Evolutionary conservation across 2,113 vertebrate genomes (phyloP).

Genomic region (Nesogale talazaci): DNA sequence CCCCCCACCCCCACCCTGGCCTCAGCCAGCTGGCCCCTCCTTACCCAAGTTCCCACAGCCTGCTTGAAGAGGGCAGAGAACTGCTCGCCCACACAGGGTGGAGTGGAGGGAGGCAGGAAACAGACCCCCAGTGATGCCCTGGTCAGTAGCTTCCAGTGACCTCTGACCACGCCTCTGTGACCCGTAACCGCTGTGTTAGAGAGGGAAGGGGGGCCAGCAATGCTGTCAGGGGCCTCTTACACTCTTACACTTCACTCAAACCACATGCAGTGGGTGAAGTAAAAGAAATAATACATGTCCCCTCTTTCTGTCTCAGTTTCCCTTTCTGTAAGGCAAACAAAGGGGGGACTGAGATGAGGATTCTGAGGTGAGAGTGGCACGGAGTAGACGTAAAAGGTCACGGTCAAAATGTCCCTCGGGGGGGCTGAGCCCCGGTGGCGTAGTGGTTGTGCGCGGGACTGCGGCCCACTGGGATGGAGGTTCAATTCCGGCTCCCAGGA

Average conservation of each 20-base stretch:
- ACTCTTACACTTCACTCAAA: background rate
- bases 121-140: background rate
- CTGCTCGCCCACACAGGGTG: background rate
- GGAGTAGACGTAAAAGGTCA: background rate
- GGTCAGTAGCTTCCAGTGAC: background rate
- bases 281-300: background rate
- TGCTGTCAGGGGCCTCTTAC: background rate
- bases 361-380: background rate
- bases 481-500: too few relatives aligned
- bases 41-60: conserved; percentile 75
- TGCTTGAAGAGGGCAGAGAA: conserved; percentile 26
- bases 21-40: conserved; percentile 71
- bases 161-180: background rate
- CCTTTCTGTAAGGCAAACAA: conserved; percentile 16
- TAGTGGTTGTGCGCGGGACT: too few relatives aligned
- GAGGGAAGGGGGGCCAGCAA: background rate
- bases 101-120: background rate
- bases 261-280: background rate
- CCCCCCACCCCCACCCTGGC: conserved; percentile 62
- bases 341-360: background rate
- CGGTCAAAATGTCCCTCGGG: background rate
- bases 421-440: too few relatives aligned
- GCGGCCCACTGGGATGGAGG: too few relatives aligned
- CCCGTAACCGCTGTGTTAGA: background rate
- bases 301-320: conserved; percentile 37